phyloP scores from a whole-genome alignment of 2,888 invertebrate species.

The Drosophila neutralis region DNA sequence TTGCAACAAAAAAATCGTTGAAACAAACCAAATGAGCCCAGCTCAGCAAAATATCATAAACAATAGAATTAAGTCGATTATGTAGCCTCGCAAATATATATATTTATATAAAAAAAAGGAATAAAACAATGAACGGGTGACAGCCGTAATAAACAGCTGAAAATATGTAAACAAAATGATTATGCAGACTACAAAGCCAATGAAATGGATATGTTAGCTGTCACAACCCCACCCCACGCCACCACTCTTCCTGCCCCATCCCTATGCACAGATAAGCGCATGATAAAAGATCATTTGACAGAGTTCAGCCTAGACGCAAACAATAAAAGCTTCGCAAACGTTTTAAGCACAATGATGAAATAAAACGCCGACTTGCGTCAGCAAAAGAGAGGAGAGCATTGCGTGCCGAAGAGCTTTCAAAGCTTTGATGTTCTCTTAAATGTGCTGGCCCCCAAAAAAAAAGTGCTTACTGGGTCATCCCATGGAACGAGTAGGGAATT shows the following conservation, averaged over 20 bases:
- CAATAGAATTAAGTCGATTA: conserved; percentile 60
- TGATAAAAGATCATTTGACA: conserved; percentile 35
- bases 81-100: not conserved
- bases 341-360: conserved; percentile 51
- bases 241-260: not conserved
- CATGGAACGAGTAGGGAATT: conserved; percentile 22
- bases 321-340: conserved; percentile 17
- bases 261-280: conserved; percentile 36
- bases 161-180: conserved; percentile 74
- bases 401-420: conserved; percentile 4
- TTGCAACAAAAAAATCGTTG: not conserved
- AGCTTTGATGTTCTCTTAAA: conserved; percentile 38
- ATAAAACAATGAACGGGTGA: conserved; percentile 9
- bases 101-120: not conserved
- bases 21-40: not conserved
- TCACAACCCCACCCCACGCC: not conserved
- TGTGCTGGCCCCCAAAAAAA: conserved; percentile 8
- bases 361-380: conserved; percentile 45
- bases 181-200: conserved; percentile 70
- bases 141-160: conserved; percentile 30
- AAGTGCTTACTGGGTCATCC: conserved; percentile 29
- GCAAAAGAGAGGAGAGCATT: conserved; percentile 28
- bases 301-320: conserved; percentile 18
- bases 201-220: conserved; percentile 29
- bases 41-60: conserved; percentile 33